phyloP scores from a whole-genome alignment of 2,797 vertebrate species.

The Distichodus sexfasciatus region DNA sequence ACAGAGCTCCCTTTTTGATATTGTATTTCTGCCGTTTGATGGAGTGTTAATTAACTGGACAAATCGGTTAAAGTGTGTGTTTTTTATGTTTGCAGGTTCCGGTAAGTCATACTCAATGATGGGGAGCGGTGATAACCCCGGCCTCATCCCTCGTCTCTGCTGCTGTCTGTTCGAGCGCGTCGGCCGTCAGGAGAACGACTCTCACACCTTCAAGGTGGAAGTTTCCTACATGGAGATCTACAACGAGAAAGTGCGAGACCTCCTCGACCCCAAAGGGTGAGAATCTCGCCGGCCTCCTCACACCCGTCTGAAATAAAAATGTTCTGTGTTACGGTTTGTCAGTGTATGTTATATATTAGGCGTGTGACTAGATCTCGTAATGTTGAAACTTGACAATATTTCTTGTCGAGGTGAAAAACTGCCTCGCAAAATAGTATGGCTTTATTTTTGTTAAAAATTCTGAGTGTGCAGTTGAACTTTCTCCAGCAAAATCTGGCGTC shows the following conservation, averaged over 20 bases:
- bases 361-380: no score
- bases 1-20: no score
- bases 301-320: neutral
- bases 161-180: conserved; percentile 94
- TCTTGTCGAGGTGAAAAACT: no score
- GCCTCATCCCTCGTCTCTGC: conserved; percentile 96
- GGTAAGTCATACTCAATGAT: conserved; percentile 99
- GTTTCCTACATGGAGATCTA: conserved; percentile 99
- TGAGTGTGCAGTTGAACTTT: no score
- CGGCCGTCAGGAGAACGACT: conserved; percentile 81
- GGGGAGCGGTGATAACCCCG: conserved; percentile 92
- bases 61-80: neutral
- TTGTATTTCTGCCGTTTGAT: no score
- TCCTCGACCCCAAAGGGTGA: conserved; percentile 98
- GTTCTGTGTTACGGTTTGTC: no score
- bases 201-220: conserved; percentile 93
- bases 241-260: conserved; percentile 97
- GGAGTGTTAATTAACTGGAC: no score
- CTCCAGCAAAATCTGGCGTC: no score
- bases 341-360: no score
- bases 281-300: conserved; percentile 33
- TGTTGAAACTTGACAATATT: no score
- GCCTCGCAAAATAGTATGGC: no score
- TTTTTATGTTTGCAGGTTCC: conserved; percentile 81
- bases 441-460: no score